These are phyloP conservation scores for Syngnathus acus DNA, from an alignment of 2,797 vertebrate genomes.

Conservation along the genomic window DNA sequence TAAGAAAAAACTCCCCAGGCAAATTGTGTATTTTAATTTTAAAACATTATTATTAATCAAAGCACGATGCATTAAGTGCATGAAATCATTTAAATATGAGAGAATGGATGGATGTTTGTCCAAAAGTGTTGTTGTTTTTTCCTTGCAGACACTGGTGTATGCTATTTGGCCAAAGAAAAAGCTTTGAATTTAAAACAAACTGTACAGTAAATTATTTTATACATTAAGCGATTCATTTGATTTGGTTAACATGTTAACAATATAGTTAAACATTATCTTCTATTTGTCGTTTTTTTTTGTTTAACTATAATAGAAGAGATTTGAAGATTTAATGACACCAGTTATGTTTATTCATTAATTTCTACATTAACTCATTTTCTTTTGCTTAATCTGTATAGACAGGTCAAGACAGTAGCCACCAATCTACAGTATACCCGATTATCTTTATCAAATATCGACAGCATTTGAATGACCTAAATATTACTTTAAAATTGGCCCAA, in stretches of 20 bases:
- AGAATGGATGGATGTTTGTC: too few relatives aligned
- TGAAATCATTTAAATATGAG: too few relatives aligned
- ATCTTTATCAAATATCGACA: not conserved
- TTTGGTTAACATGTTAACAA: not conserved
- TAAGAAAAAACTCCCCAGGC: not conserved
- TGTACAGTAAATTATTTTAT: not conserved
- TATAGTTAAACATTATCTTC: not conserved
- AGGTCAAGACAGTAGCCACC: not conserved
- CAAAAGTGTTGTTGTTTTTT: too few relatives aligned
- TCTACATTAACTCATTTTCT: too few relatives aligned
- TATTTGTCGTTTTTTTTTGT: not conserved
- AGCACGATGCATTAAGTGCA: too few relatives aligned
- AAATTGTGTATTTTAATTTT: not conserved
- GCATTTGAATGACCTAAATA: not conserved
- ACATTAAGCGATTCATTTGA: not conserved
- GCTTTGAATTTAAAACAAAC: not conserved
- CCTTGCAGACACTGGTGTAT: too few relatives aligned
- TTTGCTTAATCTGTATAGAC: not conserved
- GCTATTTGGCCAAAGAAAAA: not conserved
- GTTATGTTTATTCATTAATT: not conserved
- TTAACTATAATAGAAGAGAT: too few relatives aligned
- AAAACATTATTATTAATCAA: not conserved
- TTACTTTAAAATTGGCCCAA: not conserved
- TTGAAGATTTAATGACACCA: too few relatives aligned
- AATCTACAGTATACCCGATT: too few relatives aligned